A percentile compares a stretch with the other conserved stretches of the same genome.
Evolutionary conservation across 1,140 invertebrate species (phyloP).

Genomic region (Sipha flava): DNA sequence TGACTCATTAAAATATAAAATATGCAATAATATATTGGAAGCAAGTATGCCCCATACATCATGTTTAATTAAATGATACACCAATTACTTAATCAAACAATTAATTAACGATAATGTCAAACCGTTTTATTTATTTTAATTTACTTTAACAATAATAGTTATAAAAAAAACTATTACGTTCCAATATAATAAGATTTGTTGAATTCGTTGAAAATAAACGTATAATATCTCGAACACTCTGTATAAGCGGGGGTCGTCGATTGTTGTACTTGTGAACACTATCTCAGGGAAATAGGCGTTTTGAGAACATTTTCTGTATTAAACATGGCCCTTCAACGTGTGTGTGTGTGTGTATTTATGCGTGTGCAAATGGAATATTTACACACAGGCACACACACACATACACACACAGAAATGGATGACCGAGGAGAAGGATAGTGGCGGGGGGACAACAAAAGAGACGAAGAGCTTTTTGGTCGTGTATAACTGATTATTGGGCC

Average conservation of each 20-base stretch:
- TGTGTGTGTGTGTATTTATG: not conserved
- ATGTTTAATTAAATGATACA: no score
- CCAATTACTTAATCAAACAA: no score
- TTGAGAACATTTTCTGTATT: not conserved
- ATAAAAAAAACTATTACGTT: no score
- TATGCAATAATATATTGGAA: no score
- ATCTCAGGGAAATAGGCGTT: not conserved
- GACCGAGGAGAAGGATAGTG: not conserved
- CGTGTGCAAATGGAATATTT: conserved; percentile 2
- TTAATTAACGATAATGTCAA: no score
- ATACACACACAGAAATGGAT: not conserved
- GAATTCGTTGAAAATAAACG: no score
- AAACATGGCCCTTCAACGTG: not conserved
- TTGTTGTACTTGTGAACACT: not conserved
- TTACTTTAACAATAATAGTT: no score
- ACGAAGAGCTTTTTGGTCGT: conserved; percentile 28
- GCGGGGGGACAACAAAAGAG: conserved; percentile 13
- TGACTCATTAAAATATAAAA: no score
- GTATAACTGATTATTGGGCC: conserved; percentile 29
- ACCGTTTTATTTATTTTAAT: no score
- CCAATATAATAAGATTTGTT: no score
- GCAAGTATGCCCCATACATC: no score
- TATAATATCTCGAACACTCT: not conserved
- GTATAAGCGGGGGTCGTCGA: not conserved
- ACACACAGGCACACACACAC: not conserved